Percentiles rank a stretch among this genome's conserved stretches.
Evolutionary conservation across 2,888 invertebrate species (phyloP).

Genomic region (Calliphora vomitoria): DNA sequence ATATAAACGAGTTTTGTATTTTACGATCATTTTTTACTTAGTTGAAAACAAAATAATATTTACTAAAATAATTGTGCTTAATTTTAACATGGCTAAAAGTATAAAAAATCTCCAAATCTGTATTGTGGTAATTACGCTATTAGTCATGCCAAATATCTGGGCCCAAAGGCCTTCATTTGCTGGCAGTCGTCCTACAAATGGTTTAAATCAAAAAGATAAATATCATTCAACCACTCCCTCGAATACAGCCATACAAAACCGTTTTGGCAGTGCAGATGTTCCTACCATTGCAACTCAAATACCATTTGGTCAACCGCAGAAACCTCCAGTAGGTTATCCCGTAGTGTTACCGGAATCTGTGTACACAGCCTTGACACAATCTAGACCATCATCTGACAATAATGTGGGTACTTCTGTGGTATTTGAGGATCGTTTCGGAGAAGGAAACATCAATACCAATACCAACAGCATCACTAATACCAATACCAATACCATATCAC

Average conservation of each 20-base stretch:
- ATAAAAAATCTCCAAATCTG: constrained; percentile 31
- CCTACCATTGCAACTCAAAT: constrained; percentile 73
- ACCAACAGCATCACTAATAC: too few species aligned
- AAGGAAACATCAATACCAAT: background rate
- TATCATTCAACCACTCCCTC: constrained; percentile 79
- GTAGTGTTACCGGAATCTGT: constrained; percentile 66
- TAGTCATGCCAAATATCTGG: constrained; percentile 48
- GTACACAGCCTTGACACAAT: constrained; percentile 30
- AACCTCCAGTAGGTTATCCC: constrained; percentile 68
- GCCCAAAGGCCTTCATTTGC: constrained; percentile 89
- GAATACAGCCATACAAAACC: constrained; percentile 83
- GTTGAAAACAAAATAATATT: constrained; percentile 20
- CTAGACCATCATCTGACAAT: background rate
- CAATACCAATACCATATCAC: constrained; percentile 37
- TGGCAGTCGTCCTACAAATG: constrained; percentile 86
- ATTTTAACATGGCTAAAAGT: constrained; percentile 46
- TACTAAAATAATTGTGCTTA: constrained; percentile 43
- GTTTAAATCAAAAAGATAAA: constrained; percentile 86
- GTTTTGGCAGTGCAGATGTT: constrained; percentile 84
- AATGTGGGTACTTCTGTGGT: constrained; percentile 13
- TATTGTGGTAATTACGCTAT: constrained; percentile 37
- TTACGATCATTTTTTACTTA: constrained; percentile 10
- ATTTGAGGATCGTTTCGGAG: constrained; percentile 56
- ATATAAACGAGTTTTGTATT: constrained; percentile 57
- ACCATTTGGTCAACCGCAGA: constrained; percentile 70